These are phyloP conservation scores for Caerostris darwini DNA, from an alignment of 1,140 invertebrate species.

Conservation along the genomic window DNA sequence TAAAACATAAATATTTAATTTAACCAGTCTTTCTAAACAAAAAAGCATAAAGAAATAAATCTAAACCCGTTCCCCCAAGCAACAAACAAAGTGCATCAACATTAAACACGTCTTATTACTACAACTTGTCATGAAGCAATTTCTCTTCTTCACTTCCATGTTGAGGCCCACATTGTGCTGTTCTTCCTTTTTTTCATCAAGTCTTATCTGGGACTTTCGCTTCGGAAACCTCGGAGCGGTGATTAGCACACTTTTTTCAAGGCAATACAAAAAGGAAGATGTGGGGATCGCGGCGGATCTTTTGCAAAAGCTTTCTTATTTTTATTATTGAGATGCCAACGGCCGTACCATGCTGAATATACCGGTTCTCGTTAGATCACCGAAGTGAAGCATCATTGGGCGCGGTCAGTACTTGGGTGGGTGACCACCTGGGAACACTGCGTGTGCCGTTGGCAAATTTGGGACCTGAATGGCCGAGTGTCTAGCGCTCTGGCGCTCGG, in stretches of 20 bases:
- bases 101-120: slow-evolving; percentile 10
- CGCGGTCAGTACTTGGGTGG: no score
- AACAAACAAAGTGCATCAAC: background rate
- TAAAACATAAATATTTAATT: background rate
- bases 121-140: background rate
- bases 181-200: background rate
- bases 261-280: background rate
- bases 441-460: no score
- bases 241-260: slow-evolving; percentile 9
- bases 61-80: background rate
- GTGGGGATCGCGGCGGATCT: background rate
- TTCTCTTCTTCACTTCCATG: background rate
- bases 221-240: background rate
- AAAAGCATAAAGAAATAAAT: background rate
- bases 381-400: no score
- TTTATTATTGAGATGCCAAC: no score
- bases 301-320: background rate
- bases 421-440: no score
- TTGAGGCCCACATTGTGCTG: background rate
- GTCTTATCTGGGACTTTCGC: slow-evolving; percentile 9
- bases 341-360: no score
- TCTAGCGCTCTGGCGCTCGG: no score
- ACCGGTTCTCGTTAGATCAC: no score
- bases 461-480: no score
- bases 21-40: background rate